phyloP scores from a whole-genome alignment of 2,888 invertebrate genomes.

The Plagodis dolabraria region DNA sequence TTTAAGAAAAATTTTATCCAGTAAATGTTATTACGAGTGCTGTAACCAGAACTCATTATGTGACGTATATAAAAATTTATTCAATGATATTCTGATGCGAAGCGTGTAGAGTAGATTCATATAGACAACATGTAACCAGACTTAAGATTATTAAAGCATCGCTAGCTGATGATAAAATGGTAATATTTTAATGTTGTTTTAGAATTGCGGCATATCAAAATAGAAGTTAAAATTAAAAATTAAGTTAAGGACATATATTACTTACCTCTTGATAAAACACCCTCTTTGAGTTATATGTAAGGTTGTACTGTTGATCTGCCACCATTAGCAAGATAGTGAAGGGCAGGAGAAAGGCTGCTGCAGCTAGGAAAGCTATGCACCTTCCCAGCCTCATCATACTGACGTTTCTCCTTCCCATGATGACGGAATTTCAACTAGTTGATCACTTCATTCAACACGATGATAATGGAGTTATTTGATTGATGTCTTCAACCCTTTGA shows the following conservation, averaged over 20 bases:
- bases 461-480: neutral
- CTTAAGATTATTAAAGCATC: too few species aligned
- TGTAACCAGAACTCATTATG: neutral
- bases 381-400: slow-evolving; percentile 81
- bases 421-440: slow-evolving; percentile 41
- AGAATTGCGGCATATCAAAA: too few species aligned
- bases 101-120: too few species aligned
- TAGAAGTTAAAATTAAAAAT: too few species aligned
- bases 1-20: neutral
- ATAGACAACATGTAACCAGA: too few species aligned
- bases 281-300: slow-evolving; percentile 78
- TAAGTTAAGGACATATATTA: neutral
- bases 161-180: too few species aligned
- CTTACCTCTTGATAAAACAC: slow-evolving; percentile 84
- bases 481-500: neutral
- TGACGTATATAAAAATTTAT: too few species aligned
- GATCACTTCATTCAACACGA: slow-evolving; percentile 35
- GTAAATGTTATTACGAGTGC: neutral
- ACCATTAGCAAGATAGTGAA: slow-evolving; percentile 86
- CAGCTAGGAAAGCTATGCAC: slow-evolving; percentile 85
- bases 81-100: too few species aligned
- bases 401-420: slow-evolving; percentile 69
- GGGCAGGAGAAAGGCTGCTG: slow-evolving; percentile 85
- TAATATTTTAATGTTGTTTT: too few species aligned
- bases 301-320: slow-evolving; percentile 86